Base-by-base conservation (phyloP, 1,140 invertebrate species). In the Colletes latitarsis region DNA sequence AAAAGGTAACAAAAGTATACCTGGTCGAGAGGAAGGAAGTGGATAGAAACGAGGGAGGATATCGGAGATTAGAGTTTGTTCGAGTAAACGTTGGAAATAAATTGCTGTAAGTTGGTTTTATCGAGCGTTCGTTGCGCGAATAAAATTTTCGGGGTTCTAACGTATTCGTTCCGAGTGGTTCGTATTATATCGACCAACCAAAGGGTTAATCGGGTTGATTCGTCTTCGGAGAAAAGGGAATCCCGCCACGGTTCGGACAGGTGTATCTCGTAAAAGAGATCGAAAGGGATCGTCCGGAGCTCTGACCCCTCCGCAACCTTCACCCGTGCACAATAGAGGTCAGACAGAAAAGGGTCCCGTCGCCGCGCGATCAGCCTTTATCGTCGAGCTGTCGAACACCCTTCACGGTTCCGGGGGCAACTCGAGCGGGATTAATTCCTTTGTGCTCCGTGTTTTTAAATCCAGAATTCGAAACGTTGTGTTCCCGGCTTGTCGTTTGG, bases 271-370 rank as follows among this genome's bases (percentile, higher is more conserved):
- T 30, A 19, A n/a, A 55, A 15, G 19, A 39, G 49, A 43, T 52
- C 6, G 19, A 46, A 55, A 8, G 67, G 67, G 67, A 39, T 69
- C n/a, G 46, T 52, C 30, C 49, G 49, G 10, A 30, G 43, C 66
- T 53, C 39, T 21, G 63, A 64, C 63, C 63, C 63, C 8, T 66
- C n/a, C 3, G 64, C 64, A 66, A 49, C 64, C 64, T 62, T 62
- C 58, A 62, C 58, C 17, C 64, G 64, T 30, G 67, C 39, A 69
- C 67, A 69, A 69, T 69, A 19, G 67, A 69, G 64, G 64, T 66
- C 64, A 66, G 64, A 69, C 66, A 5, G 49, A 9, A 53, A 52
- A 52, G 49, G 21, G 21, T 49, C 46, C 19, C 10, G 58, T 39
- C 9, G 58, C 21, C 57, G 57, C 21, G 57, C 8, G 17, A 62